Evolutionary conservation across 2,113 vertebrate species (phyloP), one percentile per base, ranked within the genome.

Genomic region (Macrotus californicus): DNA sequence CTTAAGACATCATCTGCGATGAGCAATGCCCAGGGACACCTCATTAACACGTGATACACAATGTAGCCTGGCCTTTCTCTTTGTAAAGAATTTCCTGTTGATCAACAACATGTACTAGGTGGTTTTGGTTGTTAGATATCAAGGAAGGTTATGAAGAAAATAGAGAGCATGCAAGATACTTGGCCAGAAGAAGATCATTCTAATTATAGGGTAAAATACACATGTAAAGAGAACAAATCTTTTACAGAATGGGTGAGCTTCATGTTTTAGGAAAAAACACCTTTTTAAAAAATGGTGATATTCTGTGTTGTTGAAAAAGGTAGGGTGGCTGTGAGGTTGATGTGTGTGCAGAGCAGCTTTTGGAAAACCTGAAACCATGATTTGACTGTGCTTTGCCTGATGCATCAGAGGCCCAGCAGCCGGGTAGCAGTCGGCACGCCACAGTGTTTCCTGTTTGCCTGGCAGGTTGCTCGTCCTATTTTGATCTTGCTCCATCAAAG

Each of bases 391-490:
- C 77, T 75, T 75, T 64, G 61, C 86, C 50, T 85, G 50, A 24
- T 14, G 34, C 24, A 48, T n/a, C 64, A 36, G 90, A 77, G 94
- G 80, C 76, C 54, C 73, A 3, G 87, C 73, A 73, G 87, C 72
- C 14, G 21, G 43, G 36, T 66, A 89, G 39, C 46, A 16, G 76
- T 41, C 1, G 31, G 73, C 75, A 31, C 46, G 66, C 96, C 92
- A 64, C 94, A 88, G 39, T n/a, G 26, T 80, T 96, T 96, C 95
- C 95, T 96, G 85, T 95, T 95, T 96, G 85, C 80, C 48, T 91
- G 41, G 31, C 70, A 67, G 89, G n/a, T 90, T 76, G 77, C 85
- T 92, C 81, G 24, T 88, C n/a, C 2, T 76, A 84, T 73, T 96
- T 73, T 93, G 86, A 91, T 95, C 75, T 94, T 91, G 34, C 36